Evolutionary conservation across 2,888 invertebrate genomes (phyloP), one percentile per base, ranked within the genome.

Genomic region (Melipona beecheii): DNA sequence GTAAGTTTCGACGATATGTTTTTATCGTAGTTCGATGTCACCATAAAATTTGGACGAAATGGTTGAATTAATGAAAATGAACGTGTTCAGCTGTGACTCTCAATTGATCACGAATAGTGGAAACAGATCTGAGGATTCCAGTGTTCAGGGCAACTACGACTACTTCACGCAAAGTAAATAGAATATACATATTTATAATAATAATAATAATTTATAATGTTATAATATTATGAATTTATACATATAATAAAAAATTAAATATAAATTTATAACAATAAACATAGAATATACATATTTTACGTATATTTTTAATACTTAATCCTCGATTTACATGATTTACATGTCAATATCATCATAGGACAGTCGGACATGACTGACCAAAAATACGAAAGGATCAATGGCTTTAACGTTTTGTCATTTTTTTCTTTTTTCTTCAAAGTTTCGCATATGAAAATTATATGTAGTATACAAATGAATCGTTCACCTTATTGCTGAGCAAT

Each of bases 91-190:
- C 87, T 95, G 94, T 71, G 95, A 96, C 89, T 94, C 95, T n/a
- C 86, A 83, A 85, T 94, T 94, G 77, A 95, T 95, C 11, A 95
- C 96, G 87, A 95, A 95, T 86, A 95, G 94, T 75, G 95, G 95
- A 3, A 94, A 92, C 71, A 94, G 95, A 83, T 89, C 94, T 27
- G 95, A 95, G 78, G 95, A 94, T 56, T 91, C 93, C 24, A 93
- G 92, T 80, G 92, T 95, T 66, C 95, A 95, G 85, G 95, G 95
- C 85, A 95, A 95, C 92, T 95, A 95, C 86, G 95, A 96, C 89
- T 95, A 95, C 88, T 95, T 96, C 84, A 92, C 95, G 54, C 95
- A 96, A 94, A 95, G 96, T 96, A 94, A 95, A 93, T 78, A 85
- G 86, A 68, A 56, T 54, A 66, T 24, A 43, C 43, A 13, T n/a